A percentile compares a stretch with the other conserved stretches of the same genome.
These are phyloP conservation scores for Leistus spinibarbis DNA, from an alignment of 2,888 invertebrate genomes.

Conservation along the genomic window DNA sequence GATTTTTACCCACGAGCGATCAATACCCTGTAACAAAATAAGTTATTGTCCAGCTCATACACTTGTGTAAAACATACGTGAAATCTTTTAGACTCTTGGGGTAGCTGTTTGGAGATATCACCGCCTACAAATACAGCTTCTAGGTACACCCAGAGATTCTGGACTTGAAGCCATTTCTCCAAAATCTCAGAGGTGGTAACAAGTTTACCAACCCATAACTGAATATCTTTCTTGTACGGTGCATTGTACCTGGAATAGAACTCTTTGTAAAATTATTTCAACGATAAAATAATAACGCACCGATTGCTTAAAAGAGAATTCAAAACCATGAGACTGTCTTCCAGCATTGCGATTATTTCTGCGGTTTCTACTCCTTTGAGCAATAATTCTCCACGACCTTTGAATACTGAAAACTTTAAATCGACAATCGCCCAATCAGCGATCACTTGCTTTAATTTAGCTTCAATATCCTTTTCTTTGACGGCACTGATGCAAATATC, in stretches of 20 bases:
- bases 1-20: conserved; percentile 86
- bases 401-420: conserved; percentile 74
- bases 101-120: conserved; percentile 86
- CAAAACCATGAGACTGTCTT: conserved; percentile 86
- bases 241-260: conserved; percentile 76
- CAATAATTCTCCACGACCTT: conserved; percentile 80
- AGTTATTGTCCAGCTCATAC: not conserved
- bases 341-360: conserved; percentile 77
- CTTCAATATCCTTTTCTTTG: conserved; percentile 90
- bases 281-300: conserved; percentile 56
- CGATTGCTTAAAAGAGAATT: conserved; percentile 85
- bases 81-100: conserved; percentile 80
- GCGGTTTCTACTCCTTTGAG: conserved; percentile 76
- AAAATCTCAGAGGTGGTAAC: conserved; percentile 82
- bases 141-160: conserved; percentile 88
- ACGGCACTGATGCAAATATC: conserved; percentile 89
- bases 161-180: conserved; percentile 84
- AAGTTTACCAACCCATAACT: conserved; percentile 79
- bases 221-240: conserved; percentile 84
- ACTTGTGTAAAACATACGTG: conserved; percentile 57
- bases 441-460: conserved; percentile 80
- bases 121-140: conserved; percentile 93
- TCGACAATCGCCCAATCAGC: conserved; percentile 80
- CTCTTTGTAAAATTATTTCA: too few relatives aligned
- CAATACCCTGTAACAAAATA: conserved; percentile 67